These are phyloP conservation scores for Neocrepidodera transversa DNA, from an alignment of 2,888 invertebrate genomes.

Conservation along the genomic window DNA sequence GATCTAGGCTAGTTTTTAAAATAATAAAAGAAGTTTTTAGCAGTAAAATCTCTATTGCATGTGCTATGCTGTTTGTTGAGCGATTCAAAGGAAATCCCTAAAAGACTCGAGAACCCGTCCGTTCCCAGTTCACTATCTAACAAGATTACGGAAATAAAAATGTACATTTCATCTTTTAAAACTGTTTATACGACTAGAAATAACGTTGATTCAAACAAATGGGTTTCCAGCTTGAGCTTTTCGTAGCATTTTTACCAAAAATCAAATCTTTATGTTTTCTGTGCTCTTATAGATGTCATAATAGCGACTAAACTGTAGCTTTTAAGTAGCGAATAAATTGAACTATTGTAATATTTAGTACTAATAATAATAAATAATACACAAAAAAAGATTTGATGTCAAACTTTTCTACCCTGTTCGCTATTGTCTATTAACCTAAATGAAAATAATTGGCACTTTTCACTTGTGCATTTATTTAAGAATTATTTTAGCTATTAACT, in stretches of 20 bases:
- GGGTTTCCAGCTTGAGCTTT: background rate
- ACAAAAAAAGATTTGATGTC: too few relatives aligned
- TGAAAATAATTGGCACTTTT: too few relatives aligned
- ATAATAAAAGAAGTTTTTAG: background rate
- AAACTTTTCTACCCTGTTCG: too few relatives aligned
- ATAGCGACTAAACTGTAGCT: too few relatives aligned
- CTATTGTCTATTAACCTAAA: too few relatives aligned
- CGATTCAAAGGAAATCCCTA: slow-evolving; percentile 1
- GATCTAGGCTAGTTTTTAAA: too few relatives aligned
- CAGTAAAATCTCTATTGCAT: slow-evolving; percentile 3
- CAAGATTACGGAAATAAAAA: slow-evolving; percentile 23
- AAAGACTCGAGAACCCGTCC: slow-evolving; percentile 5
- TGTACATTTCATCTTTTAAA: slow-evolving; percentile 19
- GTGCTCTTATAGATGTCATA: too few relatives aligned
- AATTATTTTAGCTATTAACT: too few relatives aligned
- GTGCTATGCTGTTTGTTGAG: slow-evolving; percentile 3
- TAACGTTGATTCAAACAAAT: slow-evolving; percentile 13
- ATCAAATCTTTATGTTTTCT: slow-evolving; percentile 8
- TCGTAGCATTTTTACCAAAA: slow-evolving; percentile 1
- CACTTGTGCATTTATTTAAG: too few relatives aligned
- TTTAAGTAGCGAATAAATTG: too few relatives aligned
- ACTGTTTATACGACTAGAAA: slow-evolving; percentile 8
- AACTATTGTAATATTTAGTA: too few relatives aligned
- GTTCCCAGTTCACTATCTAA: slow-evolving; percentile 11
- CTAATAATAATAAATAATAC: too few relatives aligned